phyloP scores from a whole-genome alignment of 2,113 vertebrate genomes.

The Odontophorus gujanensis region DNA sequence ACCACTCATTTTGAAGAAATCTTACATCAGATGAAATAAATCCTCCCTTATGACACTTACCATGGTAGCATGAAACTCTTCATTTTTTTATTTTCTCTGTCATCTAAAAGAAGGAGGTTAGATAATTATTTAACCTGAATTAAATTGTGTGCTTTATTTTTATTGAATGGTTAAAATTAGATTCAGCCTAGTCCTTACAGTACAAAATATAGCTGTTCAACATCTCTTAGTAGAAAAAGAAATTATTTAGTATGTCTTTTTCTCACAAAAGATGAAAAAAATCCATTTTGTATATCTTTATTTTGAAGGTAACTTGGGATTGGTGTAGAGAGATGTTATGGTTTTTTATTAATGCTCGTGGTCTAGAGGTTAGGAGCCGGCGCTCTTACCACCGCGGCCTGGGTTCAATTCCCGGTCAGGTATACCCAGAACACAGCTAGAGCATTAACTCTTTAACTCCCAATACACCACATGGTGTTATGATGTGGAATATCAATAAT shows the following conservation, averaged over 20 bases:
- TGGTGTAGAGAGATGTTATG: too few species aligned
- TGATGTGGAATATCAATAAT: too few species aligned
- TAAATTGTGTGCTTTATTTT: neutral
- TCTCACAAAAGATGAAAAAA: too few species aligned
- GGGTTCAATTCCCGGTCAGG: too few species aligned
- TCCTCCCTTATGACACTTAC: neutral
- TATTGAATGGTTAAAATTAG: neutral
- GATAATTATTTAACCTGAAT: neutral
- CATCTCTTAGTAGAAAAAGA: neutral
- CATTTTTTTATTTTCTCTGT: neutral
- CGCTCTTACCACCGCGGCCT: too few species aligned
- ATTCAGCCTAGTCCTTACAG: neutral
- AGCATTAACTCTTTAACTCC: too few species aligned
- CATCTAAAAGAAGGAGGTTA: neutral
- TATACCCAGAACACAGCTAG: too few species aligned
- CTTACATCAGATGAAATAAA: neutral
- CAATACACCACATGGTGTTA: too few species aligned
- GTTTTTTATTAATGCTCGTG: too few species aligned
- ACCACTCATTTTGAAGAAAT: neutral
- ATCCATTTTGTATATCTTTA: neutral
- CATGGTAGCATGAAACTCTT: neutral
- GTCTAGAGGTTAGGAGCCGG: too few species aligned
- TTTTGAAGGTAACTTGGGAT: neutral
- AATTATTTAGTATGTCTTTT: neutral
- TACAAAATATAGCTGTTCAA: neutral